Evolutionary conservation across 2,113 vertebrate species (phyloP).

Genomic region (Etheostoma spectabile): DNA sequence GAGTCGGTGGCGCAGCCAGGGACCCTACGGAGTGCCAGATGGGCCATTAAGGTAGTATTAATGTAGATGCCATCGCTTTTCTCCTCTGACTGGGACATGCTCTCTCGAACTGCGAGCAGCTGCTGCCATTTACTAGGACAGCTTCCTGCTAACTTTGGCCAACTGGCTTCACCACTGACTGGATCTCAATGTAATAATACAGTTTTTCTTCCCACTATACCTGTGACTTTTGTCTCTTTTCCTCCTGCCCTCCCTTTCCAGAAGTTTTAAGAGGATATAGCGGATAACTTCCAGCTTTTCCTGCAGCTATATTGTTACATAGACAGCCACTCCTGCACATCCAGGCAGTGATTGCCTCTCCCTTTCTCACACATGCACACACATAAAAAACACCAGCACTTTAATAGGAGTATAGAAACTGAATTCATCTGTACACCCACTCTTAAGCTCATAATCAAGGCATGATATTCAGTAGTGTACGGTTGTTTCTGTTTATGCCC

Average conservation of each 20-base stretch:
- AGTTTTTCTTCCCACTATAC: slow-evolving; percentile 86
- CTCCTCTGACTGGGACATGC: slow-evolving; percentile 99
- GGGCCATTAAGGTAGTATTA: slow-evolving; percentile 99
- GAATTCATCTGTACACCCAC: slow-evolving; percentile 74
- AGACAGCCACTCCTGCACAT: slow-evolving; percentile 35
- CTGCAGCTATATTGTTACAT: slow-evolving; percentile 33
- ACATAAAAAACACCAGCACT: slow-evolving; percentile 59
- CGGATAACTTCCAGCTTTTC: slow-evolving; percentile 61
- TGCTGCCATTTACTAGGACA: slow-evolving; percentile 99
- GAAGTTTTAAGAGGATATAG: slow-evolving; percentile 58
- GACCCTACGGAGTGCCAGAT: slow-evolving; percentile 99
- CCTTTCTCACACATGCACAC: slow-evolving; percentile 39
- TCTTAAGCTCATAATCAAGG: slow-evolving; percentile 79
- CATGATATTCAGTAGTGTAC: slow-evolving; percentile 79
- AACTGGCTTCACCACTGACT: slow-evolving; percentile 95
- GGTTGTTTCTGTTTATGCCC: slow-evolving; percentile 85
- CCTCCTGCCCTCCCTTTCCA: slow-evolving; percentile 44
- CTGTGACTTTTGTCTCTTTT: slow-evolving; percentile 84
- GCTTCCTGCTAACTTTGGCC: slow-evolving; percentile 99
- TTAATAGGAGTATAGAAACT: slow-evolving; percentile 67
- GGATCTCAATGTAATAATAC: slow-evolving; percentile 89
- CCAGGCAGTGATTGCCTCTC: slow-evolving; percentile 43
- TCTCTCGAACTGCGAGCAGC: slow-evolving; percentile 99
- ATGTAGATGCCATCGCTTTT: slow-evolving; percentile 99
- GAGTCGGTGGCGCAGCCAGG: slow-evolving; percentile 99